Evolutionary conservation across 2,113 vertebrate genomes (phyloP), one percentile per base, ranked within the genome.

Genomic region (Gallinago undulata): DNA sequence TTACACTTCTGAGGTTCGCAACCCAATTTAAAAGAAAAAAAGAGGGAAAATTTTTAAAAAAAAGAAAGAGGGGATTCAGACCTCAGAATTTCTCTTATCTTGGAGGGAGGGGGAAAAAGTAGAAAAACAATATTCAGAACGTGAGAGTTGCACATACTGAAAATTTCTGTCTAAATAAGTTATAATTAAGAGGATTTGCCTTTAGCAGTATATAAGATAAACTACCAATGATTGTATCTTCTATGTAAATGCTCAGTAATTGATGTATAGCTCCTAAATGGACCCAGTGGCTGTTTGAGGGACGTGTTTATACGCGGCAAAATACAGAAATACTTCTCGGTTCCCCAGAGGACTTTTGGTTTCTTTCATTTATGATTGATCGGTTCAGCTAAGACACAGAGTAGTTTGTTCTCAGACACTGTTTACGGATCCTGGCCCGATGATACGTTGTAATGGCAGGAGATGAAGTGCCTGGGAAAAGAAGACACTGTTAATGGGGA

Each of bases 241-340:
- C 13, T 78, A 72, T 93, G 73, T 87, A 96, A 94, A 97, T 90
- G 39, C 68, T 96, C 84, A 69, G 76, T 94, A 92, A 92, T 92
- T 93, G 74, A 92, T 92, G 62, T 87, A 53, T 53, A 72, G 77
- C 78, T 96, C 77, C 27, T 76, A 84, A 91, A 90, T 64, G 73
- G 79, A 79, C 80, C 74, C 48, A 73, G 45, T 75, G 89, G 80
- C 84, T 96, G 43, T 91, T 91, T 82, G 80, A 91, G 83, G 48
- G 73, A 73, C 84, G n/a, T 94, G 62, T 92, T 90, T 84, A 80
- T 87, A 70, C 9, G 9, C 79, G 60, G 33, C 48, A 78, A 89
- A 84, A 87, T 63, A 47, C 11, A 76, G 76, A 92, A 92, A 91
- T 89, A 76, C 47, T 69, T 84, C 45, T 47, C 55, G 23, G 11